Evolutionary conservation across 92 coral and sea anemone species (phyloP), one percentile per base, ranked within the genome.

Genomic region (Desmophyllum pertusum): DNA sequence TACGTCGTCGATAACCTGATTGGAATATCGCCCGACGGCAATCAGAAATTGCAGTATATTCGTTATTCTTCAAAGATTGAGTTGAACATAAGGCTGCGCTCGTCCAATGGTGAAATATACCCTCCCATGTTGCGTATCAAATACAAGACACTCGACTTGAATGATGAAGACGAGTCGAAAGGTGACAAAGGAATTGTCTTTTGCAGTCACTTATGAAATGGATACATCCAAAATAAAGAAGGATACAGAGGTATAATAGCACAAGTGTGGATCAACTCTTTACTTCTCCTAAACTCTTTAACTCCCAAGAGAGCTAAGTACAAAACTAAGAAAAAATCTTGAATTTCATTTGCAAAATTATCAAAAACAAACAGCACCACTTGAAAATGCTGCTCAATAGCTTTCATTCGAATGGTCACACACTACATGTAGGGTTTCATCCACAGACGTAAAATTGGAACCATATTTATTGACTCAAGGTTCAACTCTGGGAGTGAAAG

Each of bases 31-130:
- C 18, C 81, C 30, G 86, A 52, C 15, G 69, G 35, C 38, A 87
- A 76, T 7, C 70, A 87, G 48, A 84, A 30, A 6, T 53, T 35
- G 33, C 63, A 85, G 76, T 81, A 68, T 85, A 87, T 94, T 31
- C 91, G 98, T 59, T 90, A 92, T 88, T 89, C 98, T 2, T 88
- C 89, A 38, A 86, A 84, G 23, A 79, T 96, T 37, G 89, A 94
- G 78, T 17, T 96, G 25, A 73, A 61, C 21, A 74, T 96, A 30
- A 87, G 95, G 52, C 35, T 96, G 43, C 89, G 98, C n/a, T 90
- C 97, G 63, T 88, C 90, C n/a, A 79, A 96, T 55, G 98, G 98
- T 10, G 92, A 96, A 73, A 96, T 96, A 50, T 94, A 88, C 42
- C 98, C 98, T 5, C 98, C 98, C 0, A 77, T 86, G 76, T 40